phyloP scores from a whole-genome alignment of 2,888 invertebrate genomes.

The Dastarcus helophoroides region DNA sequence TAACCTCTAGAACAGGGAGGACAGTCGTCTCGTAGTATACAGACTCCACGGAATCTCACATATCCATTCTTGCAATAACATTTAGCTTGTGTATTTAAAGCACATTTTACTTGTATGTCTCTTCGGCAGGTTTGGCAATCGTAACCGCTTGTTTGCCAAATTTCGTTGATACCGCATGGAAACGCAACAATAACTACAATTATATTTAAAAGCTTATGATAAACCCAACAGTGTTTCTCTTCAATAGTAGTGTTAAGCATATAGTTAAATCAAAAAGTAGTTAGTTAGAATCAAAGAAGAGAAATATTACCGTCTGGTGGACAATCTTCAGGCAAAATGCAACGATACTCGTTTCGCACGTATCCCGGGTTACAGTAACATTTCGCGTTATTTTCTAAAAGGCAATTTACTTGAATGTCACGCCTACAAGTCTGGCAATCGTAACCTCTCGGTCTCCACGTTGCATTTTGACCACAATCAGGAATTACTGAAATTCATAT shows the following conservation, averaged over 20 bases:
- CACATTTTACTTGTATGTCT: neutral
- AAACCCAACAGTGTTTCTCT: no score
- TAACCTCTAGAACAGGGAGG: no score
- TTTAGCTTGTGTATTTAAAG: neutral
- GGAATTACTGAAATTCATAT: no score
- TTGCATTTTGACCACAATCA: neutral
- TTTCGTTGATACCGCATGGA: neutral
- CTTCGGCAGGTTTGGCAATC: constrained; percentile 1
- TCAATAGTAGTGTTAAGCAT: no score
- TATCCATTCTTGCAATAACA: constrained; percentile 1
- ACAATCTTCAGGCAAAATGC: neutral
- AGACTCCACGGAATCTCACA: neutral
- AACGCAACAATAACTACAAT: neutral
- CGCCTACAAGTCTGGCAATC: neutral
- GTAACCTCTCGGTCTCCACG: neutral
- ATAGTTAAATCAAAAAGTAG: no score
- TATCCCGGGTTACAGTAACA: constrained; percentile 1
- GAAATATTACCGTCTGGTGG: neutral
- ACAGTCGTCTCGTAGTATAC: neutral
- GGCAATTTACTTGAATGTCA: neutral
- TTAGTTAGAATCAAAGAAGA: no score
- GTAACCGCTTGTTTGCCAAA: neutral
- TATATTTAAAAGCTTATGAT: no score
- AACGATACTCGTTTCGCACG: neutral
- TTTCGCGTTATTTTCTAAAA: neutral